Conservation (phyloP, 2,113 vertebrate genomes). For the Bombycilla garrulus region DNA sequence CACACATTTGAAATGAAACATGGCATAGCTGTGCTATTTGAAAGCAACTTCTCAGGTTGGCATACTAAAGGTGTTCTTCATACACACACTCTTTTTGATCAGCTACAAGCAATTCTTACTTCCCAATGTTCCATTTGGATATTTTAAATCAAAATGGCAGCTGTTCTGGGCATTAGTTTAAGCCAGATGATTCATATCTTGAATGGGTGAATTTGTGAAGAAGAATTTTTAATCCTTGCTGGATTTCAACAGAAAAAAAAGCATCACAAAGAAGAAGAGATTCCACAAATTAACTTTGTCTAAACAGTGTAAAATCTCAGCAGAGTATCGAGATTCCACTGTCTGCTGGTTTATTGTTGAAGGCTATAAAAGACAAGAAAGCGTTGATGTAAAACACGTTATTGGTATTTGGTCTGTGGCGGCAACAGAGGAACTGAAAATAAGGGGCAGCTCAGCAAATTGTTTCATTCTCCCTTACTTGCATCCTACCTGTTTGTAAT, state of each 20-base stretch:
- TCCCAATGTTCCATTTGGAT: neutral
- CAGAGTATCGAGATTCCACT: neutral
- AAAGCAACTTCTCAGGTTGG: neutral
- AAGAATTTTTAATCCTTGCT: neutral
- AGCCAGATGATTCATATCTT: neutral
- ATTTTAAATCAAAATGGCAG: neutral
- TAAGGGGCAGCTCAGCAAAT: neutral
- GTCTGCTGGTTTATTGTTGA: constrained; percentile 7
- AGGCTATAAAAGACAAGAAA: neutral
- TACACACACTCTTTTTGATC: neutral
- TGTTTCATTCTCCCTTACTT: neutral
- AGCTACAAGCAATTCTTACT: neutral
- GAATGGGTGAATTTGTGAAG: neutral
- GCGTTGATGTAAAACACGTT: neutral
- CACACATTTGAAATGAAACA: neutral
- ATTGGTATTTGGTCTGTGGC: neutral
- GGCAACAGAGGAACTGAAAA: neutral
- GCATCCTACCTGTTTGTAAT: neutral
- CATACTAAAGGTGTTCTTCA: neutral
- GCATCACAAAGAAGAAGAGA: neutral
- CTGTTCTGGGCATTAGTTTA: neutral
- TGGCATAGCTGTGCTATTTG: neutral
- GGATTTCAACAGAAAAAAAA: neutral
- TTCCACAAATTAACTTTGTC: neutral
- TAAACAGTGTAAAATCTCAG: neutral